These are phyloP conservation scores for Philotrypesis tridentata DNA, from an alignment of 1,140 invertebrate genomes.

Conservation along the genomic window DNA sequence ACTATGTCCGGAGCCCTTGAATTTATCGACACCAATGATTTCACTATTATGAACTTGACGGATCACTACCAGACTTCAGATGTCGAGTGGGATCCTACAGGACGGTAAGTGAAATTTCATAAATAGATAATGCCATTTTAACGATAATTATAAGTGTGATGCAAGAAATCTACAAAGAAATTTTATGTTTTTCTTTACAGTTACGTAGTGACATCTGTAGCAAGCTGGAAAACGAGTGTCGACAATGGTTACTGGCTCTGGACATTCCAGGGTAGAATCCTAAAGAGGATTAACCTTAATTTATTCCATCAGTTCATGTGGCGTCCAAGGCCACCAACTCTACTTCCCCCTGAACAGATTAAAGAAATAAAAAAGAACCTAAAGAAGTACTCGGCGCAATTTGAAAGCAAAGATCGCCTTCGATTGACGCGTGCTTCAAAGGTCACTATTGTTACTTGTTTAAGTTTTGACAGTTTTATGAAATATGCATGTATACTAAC, in stretches of 20 bases:
- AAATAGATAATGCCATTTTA: background rate
- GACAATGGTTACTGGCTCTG: conserved; percentile 98
- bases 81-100: conserved; percentile 99
- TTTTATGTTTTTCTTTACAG: conserved; percentile 51
- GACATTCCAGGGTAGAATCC: conserved; percentile 95
- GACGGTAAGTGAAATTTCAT: conserved; percentile 75
- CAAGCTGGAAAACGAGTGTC: conserved; percentile 96
- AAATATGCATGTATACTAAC: background rate
- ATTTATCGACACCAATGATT: conserved; percentile 96
- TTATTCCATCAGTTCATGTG: conserved; percentile 96
- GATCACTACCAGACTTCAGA: conserved; percentile 97
- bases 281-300: conserved; percentile 89
- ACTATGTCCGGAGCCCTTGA: conserved; percentile 92
- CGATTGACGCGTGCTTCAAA: conserved; percentile 95
- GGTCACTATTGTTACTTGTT: conserved; percentile 65
- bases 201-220: conserved; percentile 96
- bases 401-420: conserved; percentile 97
- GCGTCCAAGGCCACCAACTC: conserved; percentile 93
- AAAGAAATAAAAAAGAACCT: conserved; percentile 98
- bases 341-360: conserved; percentile 86
- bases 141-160: background rate
- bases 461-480: background rate
- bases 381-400: conserved; percentile 97
- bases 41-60: conserved; percentile 92
- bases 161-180: background rate